Percentiles rank a stretch among this genome's conserved stretches.
These are phyloP conservation scores for Stratiomys singularior DNA, from an alignment of 2,888 invertebrate genomes.

Conservation along the genomic window DNA sequence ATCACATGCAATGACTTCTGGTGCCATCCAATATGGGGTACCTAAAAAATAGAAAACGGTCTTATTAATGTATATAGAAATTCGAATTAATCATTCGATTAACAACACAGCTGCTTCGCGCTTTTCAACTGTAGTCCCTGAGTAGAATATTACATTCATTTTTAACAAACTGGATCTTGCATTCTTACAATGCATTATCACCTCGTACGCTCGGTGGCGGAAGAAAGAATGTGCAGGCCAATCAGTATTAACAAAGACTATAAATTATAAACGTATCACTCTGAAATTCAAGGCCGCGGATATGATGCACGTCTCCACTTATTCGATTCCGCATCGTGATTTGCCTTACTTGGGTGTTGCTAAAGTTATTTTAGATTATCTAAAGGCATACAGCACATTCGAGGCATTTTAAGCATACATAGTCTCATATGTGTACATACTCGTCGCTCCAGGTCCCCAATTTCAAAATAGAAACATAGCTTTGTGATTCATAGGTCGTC, in stretches of 20 bases:
- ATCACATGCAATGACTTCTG: slow-evolving; percentile 99
- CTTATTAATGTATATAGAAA: background rate
- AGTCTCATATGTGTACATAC: too few relatives aligned
- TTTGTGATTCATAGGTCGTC: background rate
- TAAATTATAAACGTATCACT: background rate
- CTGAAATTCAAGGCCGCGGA: background rate
- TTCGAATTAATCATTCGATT: too few relatives aligned
- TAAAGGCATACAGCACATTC: slow-evolving; percentile 1
- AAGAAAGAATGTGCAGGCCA: background rate
- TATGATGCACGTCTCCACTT: background rate
- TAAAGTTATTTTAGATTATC: slow-evolving; percentile 9
- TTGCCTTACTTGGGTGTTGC: background rate
- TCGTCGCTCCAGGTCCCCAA: background rate
- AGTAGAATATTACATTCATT: too few relatives aligned
- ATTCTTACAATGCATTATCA: background rate
- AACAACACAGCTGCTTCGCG: too few relatives aligned
- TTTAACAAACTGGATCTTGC: too few relatives aligned
- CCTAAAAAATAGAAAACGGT: slow-evolving; percentile 67
- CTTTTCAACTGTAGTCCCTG: too few relatives aligned
- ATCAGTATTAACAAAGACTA: background rate
- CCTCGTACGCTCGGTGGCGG: too few relatives aligned
- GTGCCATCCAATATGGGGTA: slow-evolving; percentile 99
- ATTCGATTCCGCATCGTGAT: slow-evolving; percentile 12
- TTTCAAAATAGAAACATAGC: background rate
- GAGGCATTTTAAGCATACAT: background rate